Percentiles rank a stretch among this genome's conserved stretches.
phyloP scores from a whole-genome alignment of 2,797 vertebrate species.

The Eutrigla gurnardus region DNA sequence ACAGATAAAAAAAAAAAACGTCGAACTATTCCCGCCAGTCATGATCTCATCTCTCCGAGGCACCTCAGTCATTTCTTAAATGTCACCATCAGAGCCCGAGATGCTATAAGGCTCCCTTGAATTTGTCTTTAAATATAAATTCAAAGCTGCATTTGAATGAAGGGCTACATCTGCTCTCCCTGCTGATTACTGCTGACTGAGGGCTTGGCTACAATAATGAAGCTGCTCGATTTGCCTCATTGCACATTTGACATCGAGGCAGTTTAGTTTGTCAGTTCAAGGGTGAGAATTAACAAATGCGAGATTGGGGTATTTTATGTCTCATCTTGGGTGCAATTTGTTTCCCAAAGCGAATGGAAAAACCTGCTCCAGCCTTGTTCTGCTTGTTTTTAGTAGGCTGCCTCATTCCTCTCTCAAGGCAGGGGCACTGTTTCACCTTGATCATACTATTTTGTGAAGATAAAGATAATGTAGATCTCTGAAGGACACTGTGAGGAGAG shows the following conservation, averaged over 20 bases:
- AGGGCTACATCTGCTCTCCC: constrained; percentile 42
- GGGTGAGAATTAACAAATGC: constrained; percentile 41
- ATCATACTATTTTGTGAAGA: constrained; percentile 41
- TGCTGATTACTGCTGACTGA: constrained; percentile 48
- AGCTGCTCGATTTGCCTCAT: constrained; percentile 35
- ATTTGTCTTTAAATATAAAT: constrained; percentile 51
- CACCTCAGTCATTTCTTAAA: constrained; percentile 55
- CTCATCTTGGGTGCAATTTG: constrained; percentile 25
- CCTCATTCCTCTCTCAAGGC: constrained; percentile 26
- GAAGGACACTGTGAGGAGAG: constrained; percentile 22
- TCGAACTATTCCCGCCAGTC: constrained; percentile 24
- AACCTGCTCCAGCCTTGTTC: constrained; percentile 9
- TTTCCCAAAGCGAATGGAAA: constrained; percentile 23
- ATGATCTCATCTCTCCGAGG: constrained; percentile 44
- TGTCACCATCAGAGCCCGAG: constrained; percentile 49
- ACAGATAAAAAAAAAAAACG: constrained; percentile 13
- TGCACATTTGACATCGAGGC: constrained; percentile 36
- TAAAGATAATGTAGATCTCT: constrained; percentile 27
- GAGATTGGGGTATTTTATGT: background rate
- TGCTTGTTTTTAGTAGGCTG: constrained; percentile 30
- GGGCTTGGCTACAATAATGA: constrained; percentile 31
- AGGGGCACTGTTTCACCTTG: constrained; percentile 28
- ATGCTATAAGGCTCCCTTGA: constrained; percentile 28
- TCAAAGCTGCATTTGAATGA: constrained; percentile 41
- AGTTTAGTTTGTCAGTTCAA: constrained; percentile 51